Evolutionary conservation across 2,797 vertebrate species (phyloP).

Genomic region (Potorous gilbertii): DNA sequence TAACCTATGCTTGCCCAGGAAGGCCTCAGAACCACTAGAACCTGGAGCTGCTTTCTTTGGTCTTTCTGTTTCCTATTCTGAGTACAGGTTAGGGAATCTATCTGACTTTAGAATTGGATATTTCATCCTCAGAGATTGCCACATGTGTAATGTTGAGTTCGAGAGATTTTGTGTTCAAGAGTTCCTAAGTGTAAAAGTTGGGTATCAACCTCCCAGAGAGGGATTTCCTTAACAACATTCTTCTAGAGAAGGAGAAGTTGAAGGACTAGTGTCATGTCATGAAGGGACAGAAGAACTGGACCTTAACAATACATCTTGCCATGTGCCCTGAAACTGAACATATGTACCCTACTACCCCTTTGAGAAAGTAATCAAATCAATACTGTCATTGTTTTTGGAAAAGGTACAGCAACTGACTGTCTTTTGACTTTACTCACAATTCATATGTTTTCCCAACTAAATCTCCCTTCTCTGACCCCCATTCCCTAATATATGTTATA

Average conservation of each 20-base stretch:
- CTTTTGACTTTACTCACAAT: not conserved
- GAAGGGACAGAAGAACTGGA: not conserved
- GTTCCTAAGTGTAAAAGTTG: too few species aligned
- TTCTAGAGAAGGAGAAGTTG: not conserved
- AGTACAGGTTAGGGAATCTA: not conserved
- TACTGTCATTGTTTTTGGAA: not conserved
- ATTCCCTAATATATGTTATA: not conserved
- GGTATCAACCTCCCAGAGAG: too few species aligned
- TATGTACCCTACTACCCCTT: not conserved
- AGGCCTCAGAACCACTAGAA: not conserved
- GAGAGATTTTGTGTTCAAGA: not conserved
- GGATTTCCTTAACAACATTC: too few species aligned
- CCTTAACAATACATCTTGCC: not conserved
- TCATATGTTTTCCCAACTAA: not conserved
- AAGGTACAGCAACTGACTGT: not conserved
- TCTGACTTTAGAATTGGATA: too few species aligned
- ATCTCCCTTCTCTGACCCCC: not conserved
- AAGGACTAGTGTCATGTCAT: not conserved
- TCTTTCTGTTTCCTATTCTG: not conserved
- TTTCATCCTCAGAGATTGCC: not conserved
- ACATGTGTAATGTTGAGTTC: not conserved
- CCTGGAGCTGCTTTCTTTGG: not conserved
- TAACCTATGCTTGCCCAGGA: not conserved
- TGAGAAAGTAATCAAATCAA: not conserved
- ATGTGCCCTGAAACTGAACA: not conserved